Percentiles rank a stretch among this genome's conserved stretches.
These are phyloP conservation scores for Varanus komodoensis DNA, from an alignment of 2,113 vertebrate species.

Conservation along the genomic window DNA sequence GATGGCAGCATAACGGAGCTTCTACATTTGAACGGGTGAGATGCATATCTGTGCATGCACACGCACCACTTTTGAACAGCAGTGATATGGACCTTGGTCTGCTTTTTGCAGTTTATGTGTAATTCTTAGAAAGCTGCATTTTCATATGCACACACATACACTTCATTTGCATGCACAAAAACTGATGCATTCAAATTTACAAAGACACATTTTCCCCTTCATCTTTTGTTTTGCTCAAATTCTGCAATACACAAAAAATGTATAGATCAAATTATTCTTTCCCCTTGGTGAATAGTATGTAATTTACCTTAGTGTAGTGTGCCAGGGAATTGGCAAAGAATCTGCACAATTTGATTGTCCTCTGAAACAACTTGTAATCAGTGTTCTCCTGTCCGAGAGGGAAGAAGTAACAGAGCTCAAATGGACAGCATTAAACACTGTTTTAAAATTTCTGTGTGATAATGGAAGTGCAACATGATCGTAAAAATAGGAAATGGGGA, in stretches of 20 bases:
- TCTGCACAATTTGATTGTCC: conserved; percentile 91
- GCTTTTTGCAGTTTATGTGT: no score
- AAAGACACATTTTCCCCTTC: no score
- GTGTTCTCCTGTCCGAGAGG: conserved; percentile 78
- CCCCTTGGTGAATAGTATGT: neutral
- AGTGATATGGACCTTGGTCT: no score
- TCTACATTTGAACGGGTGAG: no score
- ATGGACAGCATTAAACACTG: neutral
- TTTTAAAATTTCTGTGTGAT: neutral
- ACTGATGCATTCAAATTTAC: no score
- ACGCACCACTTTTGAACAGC: no score
- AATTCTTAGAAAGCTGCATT: no score
- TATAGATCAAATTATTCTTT: neutral
- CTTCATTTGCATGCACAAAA: no score
- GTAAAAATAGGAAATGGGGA: neutral
- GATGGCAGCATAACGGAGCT: no score
- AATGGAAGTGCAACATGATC: neutral
- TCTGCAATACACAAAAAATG: neutral
- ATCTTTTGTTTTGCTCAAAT: neutral
- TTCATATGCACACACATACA: no score
- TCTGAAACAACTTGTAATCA: conserved; percentile 90
- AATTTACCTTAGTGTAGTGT: conserved; percentile 92
- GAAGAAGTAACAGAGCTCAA: conserved; percentile 34
- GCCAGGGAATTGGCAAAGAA: conserved; percentile 96
- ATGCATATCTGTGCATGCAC: no score